A percentile compares a stretch with the other conserved stretches of the same genome.
phyloP scores from a whole-genome alignment of 2,797 vertebrate species.

The Ceyx erithaca region DNA sequence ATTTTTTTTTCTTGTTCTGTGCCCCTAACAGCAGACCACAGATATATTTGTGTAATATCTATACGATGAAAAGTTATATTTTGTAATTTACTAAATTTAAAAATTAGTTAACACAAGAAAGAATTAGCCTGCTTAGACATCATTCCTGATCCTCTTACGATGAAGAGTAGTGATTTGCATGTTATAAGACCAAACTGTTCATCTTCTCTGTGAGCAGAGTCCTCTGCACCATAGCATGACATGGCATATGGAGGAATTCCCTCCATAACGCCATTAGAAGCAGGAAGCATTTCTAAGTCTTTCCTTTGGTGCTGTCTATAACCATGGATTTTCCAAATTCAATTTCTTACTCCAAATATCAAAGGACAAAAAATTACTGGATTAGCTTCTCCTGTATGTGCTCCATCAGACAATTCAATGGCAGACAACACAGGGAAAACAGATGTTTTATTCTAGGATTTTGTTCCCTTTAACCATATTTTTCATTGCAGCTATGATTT shows the following conservation, averaged over 20 bases:
- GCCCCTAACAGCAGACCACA: not conserved
- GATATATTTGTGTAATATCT: not conserved
- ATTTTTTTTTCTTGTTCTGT: not conserved
- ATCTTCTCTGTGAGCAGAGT: not conserved
- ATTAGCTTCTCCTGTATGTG: not conserved
- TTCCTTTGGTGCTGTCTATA: not conserved
- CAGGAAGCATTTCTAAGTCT: not conserved
- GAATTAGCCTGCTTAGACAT: not conserved
- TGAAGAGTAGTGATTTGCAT: not conserved
- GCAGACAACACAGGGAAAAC: not conserved
- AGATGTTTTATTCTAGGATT: not conserved
- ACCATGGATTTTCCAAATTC: not conserved
- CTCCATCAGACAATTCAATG: not conserved
- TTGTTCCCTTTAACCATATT: not conserved
- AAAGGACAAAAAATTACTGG: not conserved
- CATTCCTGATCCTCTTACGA: not conserved
- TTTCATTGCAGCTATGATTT: not conserved
- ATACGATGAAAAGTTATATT: not conserved
- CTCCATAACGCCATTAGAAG: not conserved
- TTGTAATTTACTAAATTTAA: not conserved
- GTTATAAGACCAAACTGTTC: rapidly evolving
- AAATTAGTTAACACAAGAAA: not conserved
- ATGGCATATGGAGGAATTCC: not conserved
- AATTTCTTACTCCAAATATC: not conserved
- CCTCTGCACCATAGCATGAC: not conserved